Percentiles rank a stretch among this genome's conserved stretches.
phyloP scores from a whole-genome alignment of 35 echinoderm and acorn worm species.

The Acanthaster planci region DNA sequence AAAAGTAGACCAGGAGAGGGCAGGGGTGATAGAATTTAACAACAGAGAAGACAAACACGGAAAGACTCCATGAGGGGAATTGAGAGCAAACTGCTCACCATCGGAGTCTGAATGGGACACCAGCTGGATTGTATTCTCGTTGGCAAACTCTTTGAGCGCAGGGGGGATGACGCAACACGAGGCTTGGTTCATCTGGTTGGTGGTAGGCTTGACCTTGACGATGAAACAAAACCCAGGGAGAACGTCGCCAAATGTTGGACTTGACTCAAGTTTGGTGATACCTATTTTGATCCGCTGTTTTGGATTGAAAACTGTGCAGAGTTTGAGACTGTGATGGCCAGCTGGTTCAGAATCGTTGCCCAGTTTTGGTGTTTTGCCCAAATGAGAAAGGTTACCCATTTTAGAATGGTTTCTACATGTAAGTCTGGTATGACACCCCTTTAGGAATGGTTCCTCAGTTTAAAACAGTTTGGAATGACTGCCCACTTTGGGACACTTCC shows the following conservation, averaged over 20 bases:
- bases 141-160: slow-evolving; percentile 81
- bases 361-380: too few relatives aligned
- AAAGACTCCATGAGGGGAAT: too few relatives aligned
- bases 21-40: too few relatives aligned
- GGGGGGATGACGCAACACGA: slow-evolving; percentile 89
- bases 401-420: background rate
- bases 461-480: background rate
- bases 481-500: background rate
- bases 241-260: background rate
- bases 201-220: slow-evolving; percentile 80
- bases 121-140: slow-evolving; percentile 92
- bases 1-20: too few relatives aligned
- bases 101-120: slow-evolving; percentile 80
- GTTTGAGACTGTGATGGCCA: background rate
- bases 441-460: background rate
- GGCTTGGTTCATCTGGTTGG: slow-evolving; percentile 83
- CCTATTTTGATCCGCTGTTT: background rate
- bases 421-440: background rate
- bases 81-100: slow-evolving; percentile 59
- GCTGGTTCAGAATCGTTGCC: background rate
- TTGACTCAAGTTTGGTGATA: background rate
- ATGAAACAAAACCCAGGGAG: background rate
- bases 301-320: background rate
- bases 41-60: too few relatives aligned
- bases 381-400: background rate